These are phyloP conservation scores for Eriocheir sinensis DNA, from an alignment of 1,140 invertebrate species.

Conservation along the genomic window DNA sequence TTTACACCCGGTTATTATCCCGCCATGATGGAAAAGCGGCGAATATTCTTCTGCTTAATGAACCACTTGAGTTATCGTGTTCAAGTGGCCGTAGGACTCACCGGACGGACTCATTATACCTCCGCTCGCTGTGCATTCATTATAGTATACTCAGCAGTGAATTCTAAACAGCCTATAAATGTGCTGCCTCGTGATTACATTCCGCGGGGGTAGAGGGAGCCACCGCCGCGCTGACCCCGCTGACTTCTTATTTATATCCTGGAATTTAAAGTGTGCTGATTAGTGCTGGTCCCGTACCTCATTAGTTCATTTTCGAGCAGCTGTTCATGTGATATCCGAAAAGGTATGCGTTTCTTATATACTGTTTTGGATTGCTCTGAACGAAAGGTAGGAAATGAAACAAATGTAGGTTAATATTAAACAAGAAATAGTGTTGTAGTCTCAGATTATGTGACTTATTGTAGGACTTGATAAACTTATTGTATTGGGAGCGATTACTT, in stretches of 20 bases:
- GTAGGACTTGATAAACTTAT: no score
- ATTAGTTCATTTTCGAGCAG: no score
- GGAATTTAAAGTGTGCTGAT: neutral
- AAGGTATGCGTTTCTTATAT: no score
- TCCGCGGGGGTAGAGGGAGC: neutral
- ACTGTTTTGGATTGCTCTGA: no score
- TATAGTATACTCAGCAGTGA: neutral
- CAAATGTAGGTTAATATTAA: no score
- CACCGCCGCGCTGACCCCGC: neutral
- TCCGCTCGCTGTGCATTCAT: neutral
- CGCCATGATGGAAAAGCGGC: neutral
- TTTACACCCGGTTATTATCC: constrained; percentile 24
- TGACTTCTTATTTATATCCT: neutral
- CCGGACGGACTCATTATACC: neutral
- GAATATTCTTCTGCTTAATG: constrained; percentile 15
- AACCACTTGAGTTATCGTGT: neutral
- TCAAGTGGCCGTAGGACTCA: neutral
- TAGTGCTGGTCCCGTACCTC: neutral
- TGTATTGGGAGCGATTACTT: no score
- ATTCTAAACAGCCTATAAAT: neutral
- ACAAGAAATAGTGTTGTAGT: no score
- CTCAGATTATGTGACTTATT: no score
- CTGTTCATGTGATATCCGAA: no score
- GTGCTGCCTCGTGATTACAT: neutral
- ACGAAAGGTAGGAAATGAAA: no score